A percentile compares a stretch with the other conserved stretches of the same genome.
Conservation (phyloP, 1,140 invertebrate species). For the Tetranychus cinnabarinus region DNA sequence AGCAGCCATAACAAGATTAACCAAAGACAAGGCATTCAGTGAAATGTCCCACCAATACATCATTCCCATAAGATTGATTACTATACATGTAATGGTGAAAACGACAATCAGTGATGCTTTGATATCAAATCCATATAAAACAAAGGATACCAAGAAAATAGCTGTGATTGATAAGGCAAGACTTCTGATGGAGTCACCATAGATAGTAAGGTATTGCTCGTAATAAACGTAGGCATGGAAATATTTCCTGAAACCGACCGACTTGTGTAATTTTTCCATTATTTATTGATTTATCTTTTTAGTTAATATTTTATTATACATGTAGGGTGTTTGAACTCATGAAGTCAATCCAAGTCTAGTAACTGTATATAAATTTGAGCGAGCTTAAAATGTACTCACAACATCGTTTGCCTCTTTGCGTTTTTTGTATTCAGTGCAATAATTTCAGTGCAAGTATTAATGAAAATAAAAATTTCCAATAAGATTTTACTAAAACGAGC, state of each 20-base stretch:
- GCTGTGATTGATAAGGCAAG: conserved; percentile 44
- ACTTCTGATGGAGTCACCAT: conserved; percentile 46
- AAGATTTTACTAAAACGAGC: too few species aligned
- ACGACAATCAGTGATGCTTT: conserved; percentile 48
- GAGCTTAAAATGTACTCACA: too few species aligned
- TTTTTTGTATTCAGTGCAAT: too few species aligned
- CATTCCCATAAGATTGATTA: conserved; percentile 53
- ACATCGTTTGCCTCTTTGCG: too few species aligned
- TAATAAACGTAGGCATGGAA: conserved; percentile 83
- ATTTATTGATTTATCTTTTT: too few species aligned
- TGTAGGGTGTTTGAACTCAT: too few species aligned
- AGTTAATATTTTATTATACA: too few species aligned
- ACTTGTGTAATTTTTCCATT: too few species aligned
- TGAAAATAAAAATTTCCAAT: too few species aligned
- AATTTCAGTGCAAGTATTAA: too few species aligned
- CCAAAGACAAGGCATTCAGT: conserved; percentile 78
- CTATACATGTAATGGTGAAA: conserved; percentile 48
- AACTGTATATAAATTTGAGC: too few species aligned
- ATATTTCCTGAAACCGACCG: conserved; percentile 25
- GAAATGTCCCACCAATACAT: conserved; percentile 77
- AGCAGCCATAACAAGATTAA: conserved; percentile 84
- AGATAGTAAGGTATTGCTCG: conserved; percentile 77
- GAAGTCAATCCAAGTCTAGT: too few species aligned
- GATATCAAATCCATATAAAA: conserved; percentile 66
- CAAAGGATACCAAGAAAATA: conserved; percentile 50